Evolutionary conservation across 2,888 invertebrate species (phyloP), one percentile per base, ranked within the genome.

Genomic region (Metopia argyrocephala): DNA sequence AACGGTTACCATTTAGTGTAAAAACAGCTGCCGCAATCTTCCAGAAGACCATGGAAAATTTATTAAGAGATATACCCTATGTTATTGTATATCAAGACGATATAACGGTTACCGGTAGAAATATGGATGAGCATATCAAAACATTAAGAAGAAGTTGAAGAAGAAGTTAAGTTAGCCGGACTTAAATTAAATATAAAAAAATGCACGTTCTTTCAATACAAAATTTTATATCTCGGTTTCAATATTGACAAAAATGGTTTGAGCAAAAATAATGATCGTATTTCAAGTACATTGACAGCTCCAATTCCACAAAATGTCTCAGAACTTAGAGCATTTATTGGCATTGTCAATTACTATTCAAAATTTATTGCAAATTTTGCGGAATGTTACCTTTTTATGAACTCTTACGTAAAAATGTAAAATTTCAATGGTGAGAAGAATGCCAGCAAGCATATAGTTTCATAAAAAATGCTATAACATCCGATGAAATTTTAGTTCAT

Each of bases 151-250:
- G n/a, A n/a, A n/a, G n/a, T n/a, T n/a, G n/a, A n/a, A n/a, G n/a
- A n/a, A n/a, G n/a, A 75, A 15, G 85, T 69, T 45, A 2, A 65
- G 46, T 65, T 87, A 9, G 87, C 86, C 9, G 85, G 28, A 82
- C 84, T 68, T 28, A 82, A 1, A 80, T 82, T 3, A n/a, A n/a
- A n/a, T n/a, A n/a, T n/a, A n/a, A n/a, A n/a, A n/a, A n/a, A n/a
- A n/a, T n/a, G n/a, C n/a, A 86, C 87, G 78, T 76, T 76, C 23
- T 69, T 76, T 64, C 76, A 69, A 74, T 2, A 2, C 3, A 59
- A 59, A 70, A 38, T 76, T 15, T 76, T 64, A 18, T 76, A 80
- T 68, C 65, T 87, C 12, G 87, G 86, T n/a, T n/a, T n/a, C n/a
- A n/a, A n/a, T n/a, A n/a, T n/a, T n/a, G n/a, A n/a, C n/a, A n/a